Percentiles rank a stretch among this genome's conserved stretches.
Evolutionary conservation across 2,888 invertebrate genomes (phyloP).

Genomic region (Amorpha juglandis): DNA sequence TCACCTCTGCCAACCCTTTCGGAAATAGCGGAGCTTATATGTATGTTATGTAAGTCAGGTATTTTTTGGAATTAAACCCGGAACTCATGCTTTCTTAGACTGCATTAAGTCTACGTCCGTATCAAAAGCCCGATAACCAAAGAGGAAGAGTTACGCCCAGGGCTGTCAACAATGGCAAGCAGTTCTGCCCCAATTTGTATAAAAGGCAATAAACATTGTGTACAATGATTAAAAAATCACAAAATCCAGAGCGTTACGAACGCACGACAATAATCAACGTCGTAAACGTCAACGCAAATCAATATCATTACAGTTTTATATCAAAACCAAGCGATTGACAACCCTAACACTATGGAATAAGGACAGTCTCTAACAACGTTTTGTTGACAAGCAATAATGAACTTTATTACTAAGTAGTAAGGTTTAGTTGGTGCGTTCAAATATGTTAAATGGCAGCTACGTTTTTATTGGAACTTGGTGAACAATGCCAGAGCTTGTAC

Average conservation of each 20-base stretch:
- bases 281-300: conserved; percentile 55
- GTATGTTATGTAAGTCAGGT: too few species aligned
- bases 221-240: conserved; percentile 25
- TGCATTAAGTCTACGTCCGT: neutral
- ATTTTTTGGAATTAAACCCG: neutral
- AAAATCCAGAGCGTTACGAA: conserved; percentile 23
- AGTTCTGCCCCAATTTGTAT: conserved; percentile 14
- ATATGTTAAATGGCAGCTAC: conserved; percentile 56
- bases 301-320: conserved; percentile 42
- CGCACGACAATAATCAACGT: conserved; percentile 46
- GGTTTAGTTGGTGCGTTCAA: neutral
- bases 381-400: neutral
- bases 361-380: too few species aligned
- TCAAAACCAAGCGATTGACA: conserved; percentile 35
- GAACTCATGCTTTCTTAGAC: neutral
- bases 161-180: conserved; percentile 7
- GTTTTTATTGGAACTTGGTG: conserved; percentile 56
- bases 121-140: neutral
- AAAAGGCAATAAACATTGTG: conserved; percentile 15
- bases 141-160: neutral
- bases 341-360: conserved; percentile 34
- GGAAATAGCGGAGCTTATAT: too few species aligned
- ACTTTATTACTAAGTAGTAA: neutral
- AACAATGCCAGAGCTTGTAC: neutral
- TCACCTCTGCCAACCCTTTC: too few species aligned